These are phyloP conservation scores for Papilio polytes DNA, from an alignment of 1,140 invertebrate species.

Conservation along the genomic window DNA sequence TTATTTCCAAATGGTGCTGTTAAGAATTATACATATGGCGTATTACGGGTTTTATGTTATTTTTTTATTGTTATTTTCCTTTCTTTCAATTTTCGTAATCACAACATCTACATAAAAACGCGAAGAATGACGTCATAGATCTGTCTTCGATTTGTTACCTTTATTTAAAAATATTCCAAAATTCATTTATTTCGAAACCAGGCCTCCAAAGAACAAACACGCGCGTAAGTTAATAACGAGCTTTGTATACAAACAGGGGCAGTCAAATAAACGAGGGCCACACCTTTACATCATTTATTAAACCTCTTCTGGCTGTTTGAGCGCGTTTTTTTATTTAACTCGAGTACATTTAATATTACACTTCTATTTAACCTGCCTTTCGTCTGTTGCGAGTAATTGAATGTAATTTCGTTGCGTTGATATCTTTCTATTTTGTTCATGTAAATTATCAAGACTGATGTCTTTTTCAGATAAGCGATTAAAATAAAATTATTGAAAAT, in stretches of 20 bases:
- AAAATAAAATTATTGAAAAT: too few relatives aligned
- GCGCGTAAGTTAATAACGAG: not conserved
- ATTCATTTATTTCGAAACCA: not conserved
- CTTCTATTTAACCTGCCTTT: constrained; percentile 2
- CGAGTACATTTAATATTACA: not conserved
- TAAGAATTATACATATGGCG: too few relatives aligned
- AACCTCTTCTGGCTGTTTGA: constrained; percentile 6
- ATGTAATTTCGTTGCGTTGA: not conserved
- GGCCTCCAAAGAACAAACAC: not conserved
- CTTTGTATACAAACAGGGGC: constrained; percentile 14
- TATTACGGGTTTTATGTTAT: too few relatives aligned
- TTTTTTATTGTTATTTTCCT: too few relatives aligned
- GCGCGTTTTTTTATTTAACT: constrained; percentile 8
- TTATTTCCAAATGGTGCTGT: too few relatives aligned
- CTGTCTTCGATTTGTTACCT: too few relatives aligned
- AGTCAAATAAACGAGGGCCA: constrained; percentile 8
- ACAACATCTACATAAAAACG: too few relatives aligned
- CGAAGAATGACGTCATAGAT: too few relatives aligned
- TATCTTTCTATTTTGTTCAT: too few relatives aligned
- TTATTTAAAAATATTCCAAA: not conserved
- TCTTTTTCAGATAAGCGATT: too few relatives aligned
- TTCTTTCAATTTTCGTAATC: too few relatives aligned
- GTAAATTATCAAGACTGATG: too few relatives aligned
- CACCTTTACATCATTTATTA: constrained; percentile 21
- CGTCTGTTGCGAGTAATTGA: not conserved